Evolutionary conservation across 2,888 invertebrate genomes (phyloP), one percentile per base, ranked within the genome.

Genomic region (Abrostola triplasia): DNA sequence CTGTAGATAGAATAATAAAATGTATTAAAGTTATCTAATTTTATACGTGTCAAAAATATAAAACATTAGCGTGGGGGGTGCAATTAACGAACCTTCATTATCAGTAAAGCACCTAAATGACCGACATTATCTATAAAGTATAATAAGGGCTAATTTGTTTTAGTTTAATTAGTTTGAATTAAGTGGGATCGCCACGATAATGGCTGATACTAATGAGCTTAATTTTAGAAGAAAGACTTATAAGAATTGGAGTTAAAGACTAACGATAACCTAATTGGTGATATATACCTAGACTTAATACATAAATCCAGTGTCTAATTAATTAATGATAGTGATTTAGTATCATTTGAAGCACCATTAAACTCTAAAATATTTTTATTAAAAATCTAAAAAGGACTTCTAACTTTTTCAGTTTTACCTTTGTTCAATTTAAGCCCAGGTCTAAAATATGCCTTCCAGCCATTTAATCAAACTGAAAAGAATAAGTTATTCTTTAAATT

Each of bases 1-100:
- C 64, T 58, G 36, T n/a, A 8, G 11, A 8, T n/a, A 7, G 24
- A 71, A 56, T 68, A n/a, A 51, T 56, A 10, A 24, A 44, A 54
- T 0, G 5, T 37, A 42, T 40, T 36, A 4, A 40, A 56, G 38
- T 38, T 52, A 6, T 53, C 52, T 50, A 0, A 37, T 59, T 75
- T 56, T 76, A 75, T 71, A 75, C 12, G 36, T 66, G 53, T 38
- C 58, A 51, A 64, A 63, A 35, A 41, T 38, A 35, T 48, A 36
- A 41, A 44, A 49, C 58, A 58, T 56, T 54, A n/a, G 7, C 40
- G 41, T 41, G 41, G 37, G 51, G 55, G 37, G 36, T 59, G 57
- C 36, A 53, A 65, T 78, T 71, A 70, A 71, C 38, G 57, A 41
- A 62, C 65, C 61, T 61, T 72, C 66, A 69, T 76, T 77, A 79